These are phyloP conservation scores for Zele albiditarsus DNA, from an alignment of 2,888 invertebrate genomes.

Conservation along the genomic window DNA sequence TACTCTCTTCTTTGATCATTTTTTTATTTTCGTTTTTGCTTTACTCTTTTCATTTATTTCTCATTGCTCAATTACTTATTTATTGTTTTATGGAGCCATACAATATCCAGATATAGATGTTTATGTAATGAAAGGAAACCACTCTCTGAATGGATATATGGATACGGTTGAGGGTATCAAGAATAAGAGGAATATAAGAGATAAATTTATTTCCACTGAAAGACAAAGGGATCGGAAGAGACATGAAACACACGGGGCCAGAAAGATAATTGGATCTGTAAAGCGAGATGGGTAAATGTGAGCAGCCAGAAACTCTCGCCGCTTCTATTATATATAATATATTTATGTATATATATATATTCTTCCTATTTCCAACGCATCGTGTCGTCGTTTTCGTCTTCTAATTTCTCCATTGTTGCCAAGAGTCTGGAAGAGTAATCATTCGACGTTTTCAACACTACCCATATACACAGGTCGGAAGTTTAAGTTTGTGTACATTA, in stretches of 20 bases:
- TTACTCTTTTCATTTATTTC: background rate
- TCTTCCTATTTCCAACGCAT: slow-evolving; percentile 46
- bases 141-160: no score
- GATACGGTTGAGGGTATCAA: no score
- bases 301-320: background rate
- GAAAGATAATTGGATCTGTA: slow-evolving; percentile 30
- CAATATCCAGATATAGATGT: no score
- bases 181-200: slow-evolving; percentile 4
- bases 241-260: background rate
- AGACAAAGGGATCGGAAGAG: slow-evolving; percentile 1
- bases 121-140: no score
- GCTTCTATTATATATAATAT: background rate
- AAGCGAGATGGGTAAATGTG: background rate
- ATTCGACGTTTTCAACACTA: no score
- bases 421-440: slow-evolving; percentile 9
- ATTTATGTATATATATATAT: background rate
- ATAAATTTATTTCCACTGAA: background rate
- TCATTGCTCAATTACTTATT: background rate
- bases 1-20: no score
- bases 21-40: background rate
- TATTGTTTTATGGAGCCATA: background rate
- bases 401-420: slow-evolving; percentile 45
- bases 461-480: no score
- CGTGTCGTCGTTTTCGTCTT: slow-evolving; percentile 19
- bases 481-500: no score